Evolutionary conservation across 2,113 vertebrate species (phyloP).

Genomic region (Perccottus glenii): DNA sequence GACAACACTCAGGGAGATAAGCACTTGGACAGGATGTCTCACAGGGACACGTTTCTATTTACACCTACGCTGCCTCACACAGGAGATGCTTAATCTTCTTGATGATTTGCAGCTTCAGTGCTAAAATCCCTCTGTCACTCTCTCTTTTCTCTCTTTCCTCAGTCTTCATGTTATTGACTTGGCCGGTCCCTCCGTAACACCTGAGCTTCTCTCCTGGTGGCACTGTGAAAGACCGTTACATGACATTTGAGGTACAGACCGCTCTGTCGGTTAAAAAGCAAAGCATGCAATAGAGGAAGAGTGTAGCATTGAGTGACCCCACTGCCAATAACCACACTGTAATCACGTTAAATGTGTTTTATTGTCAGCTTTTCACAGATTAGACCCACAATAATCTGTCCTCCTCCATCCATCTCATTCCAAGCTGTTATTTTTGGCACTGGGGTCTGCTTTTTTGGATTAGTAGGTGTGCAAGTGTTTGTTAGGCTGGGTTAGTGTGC

Average conservation of each 20-base stretch:
- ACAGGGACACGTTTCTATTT: conserved; percentile 70
- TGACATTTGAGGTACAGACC: conserved; percentile 12
- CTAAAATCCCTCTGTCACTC: conserved; percentile 43
- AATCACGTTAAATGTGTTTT: conserved; percentile 80
- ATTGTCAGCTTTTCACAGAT: conserved; percentile 80
- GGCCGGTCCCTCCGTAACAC: conserved; percentile 19
- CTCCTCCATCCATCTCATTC: conserved; percentile 77
- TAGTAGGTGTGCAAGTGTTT: conserved; percentile 69
- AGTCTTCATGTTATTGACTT: conserved; percentile 1
- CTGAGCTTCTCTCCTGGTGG: conserved; percentile 12
- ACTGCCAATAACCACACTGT: conserved; percentile 66
- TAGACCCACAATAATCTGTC: conserved; percentile 78
- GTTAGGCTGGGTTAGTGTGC: conserved; percentile 7
- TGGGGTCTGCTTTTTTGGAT: conserved; percentile 73
- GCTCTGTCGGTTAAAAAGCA: conserved; percentile 24
- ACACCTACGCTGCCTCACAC: conserved; percentile 62
- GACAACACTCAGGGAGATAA: conserved; percentile 68
- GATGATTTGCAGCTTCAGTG: conserved; percentile 58
- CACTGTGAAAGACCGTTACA: conserved; percentile 34
- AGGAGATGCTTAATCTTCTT: conserved; percentile 62
- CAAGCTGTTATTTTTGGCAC: conserved; percentile 79
- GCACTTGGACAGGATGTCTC: conserved; percentile 63
- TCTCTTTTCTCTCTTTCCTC: conserved; percentile 33
- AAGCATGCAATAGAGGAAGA: conserved; percentile 15
- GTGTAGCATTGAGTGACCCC: conserved; percentile 36